phyloP scores from a whole-genome alignment of 1,140 invertebrate genomes.

The Venturia canescens region DNA sequence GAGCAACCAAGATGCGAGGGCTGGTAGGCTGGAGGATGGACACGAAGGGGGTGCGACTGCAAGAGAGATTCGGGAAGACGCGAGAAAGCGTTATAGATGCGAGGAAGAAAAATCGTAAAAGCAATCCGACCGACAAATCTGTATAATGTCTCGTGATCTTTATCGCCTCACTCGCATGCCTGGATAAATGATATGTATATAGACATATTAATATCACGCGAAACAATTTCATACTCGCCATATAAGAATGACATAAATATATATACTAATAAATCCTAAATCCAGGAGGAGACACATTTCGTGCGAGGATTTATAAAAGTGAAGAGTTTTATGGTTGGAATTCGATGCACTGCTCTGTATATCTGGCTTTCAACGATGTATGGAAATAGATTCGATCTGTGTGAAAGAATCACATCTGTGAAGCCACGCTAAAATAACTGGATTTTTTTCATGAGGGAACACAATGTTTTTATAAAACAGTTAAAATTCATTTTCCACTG shows the following conservation, averaged over 20 bases:
- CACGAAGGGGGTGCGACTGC: slow-evolving; percentile 22
- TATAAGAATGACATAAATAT: slow-evolving; percentile 7
- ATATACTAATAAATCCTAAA: slow-evolving; percentile 22
- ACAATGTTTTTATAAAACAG: too few relatives aligned
- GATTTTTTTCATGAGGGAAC: too few relatives aligned
- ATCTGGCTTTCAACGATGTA: neutral
- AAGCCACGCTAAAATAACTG: neutral
- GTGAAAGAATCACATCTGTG: neutral
- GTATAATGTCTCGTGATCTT: slow-evolving; percentile 74
- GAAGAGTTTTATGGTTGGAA: slow-evolving; percentile 60
- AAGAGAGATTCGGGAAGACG: slow-evolving; percentile 22
- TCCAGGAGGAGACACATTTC: slow-evolving; percentile 30
- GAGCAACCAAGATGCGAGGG: slow-evolving; percentile 16
- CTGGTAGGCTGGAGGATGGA: slow-evolving; percentile 44
- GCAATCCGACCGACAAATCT: slow-evolving; percentile 73
- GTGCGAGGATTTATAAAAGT: slow-evolving; percentile 59
- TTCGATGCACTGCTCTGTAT: slow-evolving; percentile 25
- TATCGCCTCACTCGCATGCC: slow-evolving; percentile 62
- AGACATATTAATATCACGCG: slow-evolving; percentile 40
- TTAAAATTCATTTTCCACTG: too few relatives aligned
- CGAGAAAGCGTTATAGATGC: slow-evolving; percentile 54
- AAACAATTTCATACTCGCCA: slow-evolving; percentile 46
- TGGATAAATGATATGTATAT: slow-evolving; percentile 44
- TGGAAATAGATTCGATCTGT: neutral
- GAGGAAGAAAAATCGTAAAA: slow-evolving; percentile 72